Base-by-base conservation (phyloP, 2,888 invertebrate genomes). In the Xanthorhoe designata region DNA sequence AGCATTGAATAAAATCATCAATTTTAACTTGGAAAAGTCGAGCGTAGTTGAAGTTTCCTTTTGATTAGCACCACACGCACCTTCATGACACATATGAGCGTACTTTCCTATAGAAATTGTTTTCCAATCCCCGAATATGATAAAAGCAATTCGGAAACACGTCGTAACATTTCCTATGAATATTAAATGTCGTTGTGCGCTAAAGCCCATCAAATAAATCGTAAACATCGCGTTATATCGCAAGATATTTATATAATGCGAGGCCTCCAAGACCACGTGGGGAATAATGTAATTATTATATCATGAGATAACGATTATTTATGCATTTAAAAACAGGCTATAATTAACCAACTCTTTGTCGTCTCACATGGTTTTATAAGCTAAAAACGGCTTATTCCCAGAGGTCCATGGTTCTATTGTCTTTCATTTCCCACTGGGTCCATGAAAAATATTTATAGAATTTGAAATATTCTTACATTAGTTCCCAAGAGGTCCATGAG, bases 301-400 rank as follows among this genome's bases (percentile, higher is more conserved):
- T 75, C 78, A 80, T 63, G 50, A 76, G 79, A 82, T 82, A 81
- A 77, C 76, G 81, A 83, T 82, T 81, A 78, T 52, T 66, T 74
- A 66, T 78, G 71, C 75, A 76, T 75, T 81, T 79, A 75, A 72
- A 57, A 57, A 49, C 32, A 56, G 50, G 10, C 38, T 57, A 53
- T 53, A 59, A 35, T 45, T 51, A 29, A 47, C 38, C 42, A 56
- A 5, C 32, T 32, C 13, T 57, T 57, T 19, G 57, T 49, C 51
- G 29, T n/a, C 6, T 7, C 17, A 49, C 32, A 57, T 17, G 32
- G n/a, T 32, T 13, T 29, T 29, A 17, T 7, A 24, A 19, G 15
- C 0, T 8, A 1, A 47, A 32, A 29, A n/a, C n/a, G n/a, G n/a
- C n/a, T n/a, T n/a, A n/a, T n/a, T n/a, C n/a, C n/a, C n/a, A n/a